Base-by-base conservation (phyloP, 2,113 vertebrate genomes). In the Meriones unguiculatus region DNA sequence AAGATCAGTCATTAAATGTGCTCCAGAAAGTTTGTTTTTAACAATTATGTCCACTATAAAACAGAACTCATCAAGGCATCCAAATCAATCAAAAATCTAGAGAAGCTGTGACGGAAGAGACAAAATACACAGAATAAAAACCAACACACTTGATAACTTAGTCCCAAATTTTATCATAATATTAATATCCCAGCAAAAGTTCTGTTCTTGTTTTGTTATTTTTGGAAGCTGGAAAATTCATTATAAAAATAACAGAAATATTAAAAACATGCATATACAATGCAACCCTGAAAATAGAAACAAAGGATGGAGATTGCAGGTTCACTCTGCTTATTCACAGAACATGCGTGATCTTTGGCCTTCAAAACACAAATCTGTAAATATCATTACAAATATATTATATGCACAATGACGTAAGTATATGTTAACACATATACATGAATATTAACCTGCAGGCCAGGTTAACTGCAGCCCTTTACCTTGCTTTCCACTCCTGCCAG, bases 51-150 rank as follows among this genome's bases (percentile, higher is more conserved):
- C 15, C 1, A 87, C 20, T 80, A 69, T 93, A 59, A 8, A 64
- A 32, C 22, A 87, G 28, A 91, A 54, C 14, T 84, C 50, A 62
- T 92, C 32, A 78, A 46, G 50, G 24, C 9, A 67, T 57, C 15
- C 62, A 96, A 94, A 91, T 86, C 6, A 87, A 91, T 91, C 7
- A 93, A 73, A 57, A 57, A 52, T 1, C 38, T 30, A 73, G 50
- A 11, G 22, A 93, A 92, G 85, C 59, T 2, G 67, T 6, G 52
- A 73, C n/a, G 50, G 17, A 85, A 76, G 14, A 87, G n/a, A 50
- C 17, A 28, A 92, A 0, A 32, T 20, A 75, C 13, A 72, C 1
- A 90, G 4, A 85, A 10, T 65, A 65, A 73, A 70, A 73, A 64
- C 78, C 73, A 87, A 50, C 28, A 46, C 46, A 46, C 46, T 46